phyloP scores from a whole-genome alignment of 2,797 vertebrate genomes.

The Gymnothorax javanicus region DNA sequence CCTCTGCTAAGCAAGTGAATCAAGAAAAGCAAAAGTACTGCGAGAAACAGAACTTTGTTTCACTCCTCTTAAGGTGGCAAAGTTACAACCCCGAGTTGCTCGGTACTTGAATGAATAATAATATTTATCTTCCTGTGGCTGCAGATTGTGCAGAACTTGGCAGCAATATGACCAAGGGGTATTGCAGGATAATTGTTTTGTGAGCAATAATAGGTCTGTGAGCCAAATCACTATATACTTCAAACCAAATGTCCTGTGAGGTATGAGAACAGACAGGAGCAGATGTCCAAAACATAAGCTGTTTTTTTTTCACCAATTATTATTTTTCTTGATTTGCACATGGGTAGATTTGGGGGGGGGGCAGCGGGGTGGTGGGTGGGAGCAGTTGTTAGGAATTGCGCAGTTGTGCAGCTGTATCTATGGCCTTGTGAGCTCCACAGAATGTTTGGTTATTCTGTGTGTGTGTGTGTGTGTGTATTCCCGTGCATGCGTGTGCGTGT shows the following conservation, averaged over 20 bases:
- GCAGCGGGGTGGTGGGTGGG: background rate
- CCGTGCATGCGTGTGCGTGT: too few relatives aligned
- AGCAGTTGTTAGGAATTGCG: background rate
- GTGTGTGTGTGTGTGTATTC: too few relatives aligned
- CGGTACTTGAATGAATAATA: constrained; percentile 6
- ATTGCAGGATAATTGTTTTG: constrained; percentile 17
- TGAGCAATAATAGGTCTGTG: background rate
- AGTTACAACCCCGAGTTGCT: background rate
- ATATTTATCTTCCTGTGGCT: background rate
- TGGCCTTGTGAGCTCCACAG: too few relatives aligned
- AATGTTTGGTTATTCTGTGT: too few relatives aligned
- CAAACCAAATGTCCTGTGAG: background rate
- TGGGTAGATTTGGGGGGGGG: background rate
- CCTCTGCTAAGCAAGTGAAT: background rate
- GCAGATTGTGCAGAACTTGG: constrained; percentile 5
- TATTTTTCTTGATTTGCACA: background rate
- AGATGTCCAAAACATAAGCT: background rate
- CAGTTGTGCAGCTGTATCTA: background rate
- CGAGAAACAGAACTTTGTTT: background rate
- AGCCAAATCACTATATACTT: constrained; percentile 13
- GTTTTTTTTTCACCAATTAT: background rate
- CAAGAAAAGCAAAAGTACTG: background rate
- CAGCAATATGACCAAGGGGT: background rate
- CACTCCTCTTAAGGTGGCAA: background rate
- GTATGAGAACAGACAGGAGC: constrained; percentile 13